Evolutionary conservation across 1,140 invertebrate species (phyloP), one percentile per base, ranked within the genome.

Genomic region (Bombus balteatus): DNA sequence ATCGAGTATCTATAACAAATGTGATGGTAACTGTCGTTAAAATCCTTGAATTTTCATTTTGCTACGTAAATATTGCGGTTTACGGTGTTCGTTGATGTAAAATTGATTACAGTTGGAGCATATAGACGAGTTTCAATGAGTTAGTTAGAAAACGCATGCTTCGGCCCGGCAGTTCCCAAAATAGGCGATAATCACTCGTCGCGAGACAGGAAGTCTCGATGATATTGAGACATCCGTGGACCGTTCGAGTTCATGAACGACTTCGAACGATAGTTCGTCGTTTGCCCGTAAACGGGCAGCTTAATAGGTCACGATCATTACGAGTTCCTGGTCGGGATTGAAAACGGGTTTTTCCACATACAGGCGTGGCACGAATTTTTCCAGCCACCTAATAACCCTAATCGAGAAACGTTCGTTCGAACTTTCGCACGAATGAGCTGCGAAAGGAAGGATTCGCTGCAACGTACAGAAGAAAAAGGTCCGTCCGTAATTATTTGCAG

Each of bases 221-320:
- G 76, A 80, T 85, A 80, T 83, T 71, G 82, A 83, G 82, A 83
- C 66, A 83, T 80, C 77, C 68, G 68, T 47, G n/a, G 32, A 34
- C 34, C 32, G 74, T 57, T 57, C 37, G 41, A 4, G 32, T n/a
- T 41, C 65, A 13, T 25, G 32, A 71, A 15, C 28, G 0, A 6
- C 43, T 53, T 72, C 5, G 47, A n/a, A 41, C 70, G 12, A 18
- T 47, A 22, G 62, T 47, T n/a, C 37, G 68, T 47, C 28, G 70
- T 78, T 72, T 79, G 41, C 39, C 43, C 76, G 76, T 83, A 72
- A 59, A 72, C 53, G 53, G 59, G 4, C 32, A 22, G 43, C 68
- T 57, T 72, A 85, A 79, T 85, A 28, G 73, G 53, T 41, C 77
- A 41, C 82, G 74, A 71, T 78, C 53, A 78, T 57, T 73, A 53